Evolutionary conservation across 1,140 invertebrate species (phyloP).

Genomic region (Micrasema longulum): DNA sequence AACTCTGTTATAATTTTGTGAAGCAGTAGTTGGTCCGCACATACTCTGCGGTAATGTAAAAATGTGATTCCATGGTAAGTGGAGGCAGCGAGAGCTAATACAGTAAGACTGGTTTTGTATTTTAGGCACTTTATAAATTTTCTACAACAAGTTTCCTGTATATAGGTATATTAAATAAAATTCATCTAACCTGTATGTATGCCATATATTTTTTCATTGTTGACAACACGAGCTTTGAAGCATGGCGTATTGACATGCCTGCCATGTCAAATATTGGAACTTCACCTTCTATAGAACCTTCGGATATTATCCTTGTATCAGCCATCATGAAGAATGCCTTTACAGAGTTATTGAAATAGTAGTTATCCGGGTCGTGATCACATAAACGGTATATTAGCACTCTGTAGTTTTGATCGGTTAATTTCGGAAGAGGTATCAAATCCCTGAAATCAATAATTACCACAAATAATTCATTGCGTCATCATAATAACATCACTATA

Average conservation of each 20-base stretch:
- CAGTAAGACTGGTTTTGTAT: too few relatives aligned
- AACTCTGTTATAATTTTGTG: too few relatives aligned
- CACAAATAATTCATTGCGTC: too few relatives aligned
- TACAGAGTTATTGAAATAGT: constrained; percentile 74
- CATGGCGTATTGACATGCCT: constrained; percentile 72
- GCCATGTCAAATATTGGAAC: constrained; percentile 78
- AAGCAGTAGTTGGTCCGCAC: too few relatives aligned
- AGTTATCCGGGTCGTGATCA: constrained; percentile 72
- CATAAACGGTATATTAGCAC: constrained; percentile 72
- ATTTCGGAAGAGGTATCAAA: constrained; percentile 70
- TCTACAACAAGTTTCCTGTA: too few relatives aligned
- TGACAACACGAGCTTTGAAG: constrained; percentile 73
- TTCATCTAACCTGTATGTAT: constrained; percentile 71
- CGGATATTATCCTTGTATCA: constrained; percentile 73
- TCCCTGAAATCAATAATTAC: constrained; percentile 61
- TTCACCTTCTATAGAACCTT: constrained; percentile 71
- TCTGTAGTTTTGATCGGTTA: constrained; percentile 69
- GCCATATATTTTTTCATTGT: constrained; percentile 76
- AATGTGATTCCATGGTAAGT: too few relatives aligned
- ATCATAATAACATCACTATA: too few relatives aligned
- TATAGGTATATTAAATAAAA: too few relatives aligned
- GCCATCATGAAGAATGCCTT: constrained; percentile 79
- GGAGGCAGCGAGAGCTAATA: too few relatives aligned
- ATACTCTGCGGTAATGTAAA: too few relatives aligned
- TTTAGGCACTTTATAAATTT: too few relatives aligned